Conservation (phyloP, 23 tunicate genomes). For the Corella eumyota region DNA sequence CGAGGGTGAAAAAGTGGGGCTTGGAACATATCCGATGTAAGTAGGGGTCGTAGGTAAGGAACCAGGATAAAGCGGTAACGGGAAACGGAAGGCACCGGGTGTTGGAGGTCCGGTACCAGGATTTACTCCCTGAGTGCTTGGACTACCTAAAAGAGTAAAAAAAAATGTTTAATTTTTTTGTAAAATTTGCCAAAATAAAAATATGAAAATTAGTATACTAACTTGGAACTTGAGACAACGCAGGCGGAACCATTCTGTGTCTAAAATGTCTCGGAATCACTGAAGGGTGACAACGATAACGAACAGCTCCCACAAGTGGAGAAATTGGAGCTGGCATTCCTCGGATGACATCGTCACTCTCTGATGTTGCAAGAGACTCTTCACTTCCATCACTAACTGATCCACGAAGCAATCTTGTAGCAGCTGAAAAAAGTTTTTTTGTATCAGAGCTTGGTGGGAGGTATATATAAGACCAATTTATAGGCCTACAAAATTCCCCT, state of each 20-base stretch:
- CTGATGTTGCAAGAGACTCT: slow-evolving; percentile 70
- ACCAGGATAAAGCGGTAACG: slow-evolving; percentile 75
- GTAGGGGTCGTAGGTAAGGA: slow-evolving; percentile 99
- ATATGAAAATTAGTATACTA: slow-evolving; percentile 1
- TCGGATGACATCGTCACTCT: slow-evolving; percentile 61
- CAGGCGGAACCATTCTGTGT: slow-evolving; percentile 43
- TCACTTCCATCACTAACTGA: slow-evolving; percentile 97
- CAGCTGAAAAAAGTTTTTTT: slow-evolving; percentile 7
- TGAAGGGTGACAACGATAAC: slow-evolving; percentile 74
- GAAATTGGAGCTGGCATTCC: slow-evolving; percentile 67
- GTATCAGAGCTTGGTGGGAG: slow-evolving; percentile 2
- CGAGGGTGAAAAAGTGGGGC: slow-evolving; percentile 83
- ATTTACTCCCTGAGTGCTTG: slow-evolving; percentile 11
- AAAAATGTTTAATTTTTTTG: too few species aligned
- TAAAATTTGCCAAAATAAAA: too few species aligned
- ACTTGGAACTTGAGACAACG: slow-evolving; percentile 48
- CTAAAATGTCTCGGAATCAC: slow-evolving; percentile 64
- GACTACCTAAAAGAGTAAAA: slow-evolving; percentile 35
- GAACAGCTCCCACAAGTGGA: slow-evolving; percentile 70
- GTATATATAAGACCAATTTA: too few species aligned
- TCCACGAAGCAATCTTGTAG: slow-evolving; percentile 62
- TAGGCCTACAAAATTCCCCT: too few species aligned
- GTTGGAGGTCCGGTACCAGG: slow-evolving; percentile 17
- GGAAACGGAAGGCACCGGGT: slow-evolving; percentile 59
- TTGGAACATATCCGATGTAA: slow-evolving; percentile 55